These are phyloP conservation scores for Tanypteryx hageni DNA, from an alignment of 2,888 invertebrate genomes.

Conservation along the genomic window DNA sequence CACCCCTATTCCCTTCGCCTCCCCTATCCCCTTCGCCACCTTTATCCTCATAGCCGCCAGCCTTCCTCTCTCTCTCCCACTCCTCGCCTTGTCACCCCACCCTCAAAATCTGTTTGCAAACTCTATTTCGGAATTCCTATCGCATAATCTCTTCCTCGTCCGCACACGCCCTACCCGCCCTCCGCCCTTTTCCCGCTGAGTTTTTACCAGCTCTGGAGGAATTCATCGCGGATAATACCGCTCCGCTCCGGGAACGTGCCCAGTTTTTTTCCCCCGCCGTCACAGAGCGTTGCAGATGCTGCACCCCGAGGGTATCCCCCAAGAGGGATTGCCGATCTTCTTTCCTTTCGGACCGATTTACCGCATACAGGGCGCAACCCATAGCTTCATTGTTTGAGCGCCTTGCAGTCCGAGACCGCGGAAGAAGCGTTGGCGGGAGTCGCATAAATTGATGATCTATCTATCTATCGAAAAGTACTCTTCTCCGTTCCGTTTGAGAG, in stretches of 20 bases:
- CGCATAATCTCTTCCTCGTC: not conserved
- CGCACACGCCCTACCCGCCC: not conserved
- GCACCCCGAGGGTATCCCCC: not conserved
- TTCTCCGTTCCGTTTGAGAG: too few relatives aligned
- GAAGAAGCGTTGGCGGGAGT: too few relatives aligned
- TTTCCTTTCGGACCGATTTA: not conserved
- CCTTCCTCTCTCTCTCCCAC: not conserved
- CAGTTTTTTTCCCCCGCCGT: not conserved
- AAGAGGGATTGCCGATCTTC: not conserved
- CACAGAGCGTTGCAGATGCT: not conserved
- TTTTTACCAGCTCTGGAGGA: too few relatives aligned
- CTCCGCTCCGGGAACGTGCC: not conserved
- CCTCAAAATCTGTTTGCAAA: constrained; percentile 29
- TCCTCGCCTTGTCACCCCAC: not conserved
- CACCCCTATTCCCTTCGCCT: not conserved
- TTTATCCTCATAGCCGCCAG: not conserved
- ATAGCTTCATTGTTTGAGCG: not conserved
- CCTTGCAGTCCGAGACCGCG: too few relatives aligned
- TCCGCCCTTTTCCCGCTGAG: not conserved
- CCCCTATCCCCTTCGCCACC: not conserved
- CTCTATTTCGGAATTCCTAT: constrained; percentile 22
- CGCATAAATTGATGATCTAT: too few relatives aligned
- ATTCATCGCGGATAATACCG: not conserved
- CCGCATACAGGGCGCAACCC: not conserved
- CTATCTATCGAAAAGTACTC: too few relatives aligned